Conservation (phyloP, 2,113 vertebrate species). For the western clawed frog (Xenopus tropicalis) region UCB_Xtro_10.0 CM004450.2:66855501-66856000, state of each 20-base stretch:
- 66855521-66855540: too few relatives aligned
- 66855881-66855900: too few relatives aligned
- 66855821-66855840: background rate
- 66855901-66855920: too few relatives aligned
- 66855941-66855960: too few relatives aligned
- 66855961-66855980: too few relatives aligned
- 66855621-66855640: conserved; percentile 17
- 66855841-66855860: too few relatives aligned
- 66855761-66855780: conserved; percentile 32
- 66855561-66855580: too few relatives aligned
- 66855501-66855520: too few relatives aligned
- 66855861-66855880: too few relatives aligned
- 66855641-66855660: conserved; percentile 35
- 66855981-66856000: too few relatives aligned
- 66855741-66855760: conserved; percentile 38
- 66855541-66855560: too few relatives aligned
- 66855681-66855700: conserved; percentile 33
- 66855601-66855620: conserved; percentile 16
- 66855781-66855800: conserved; percentile 26
- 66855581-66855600: conserved; percentile 3
- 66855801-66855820: conserved; percentile 19
- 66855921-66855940: too few relatives aligned
- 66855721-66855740: conserved; percentile 21
- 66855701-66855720: conserved; percentile 33
- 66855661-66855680: conserved; percentile 37